Conservation (phyloP, 2,113 vertebrate genomes). For the Esox niger region DNA sequence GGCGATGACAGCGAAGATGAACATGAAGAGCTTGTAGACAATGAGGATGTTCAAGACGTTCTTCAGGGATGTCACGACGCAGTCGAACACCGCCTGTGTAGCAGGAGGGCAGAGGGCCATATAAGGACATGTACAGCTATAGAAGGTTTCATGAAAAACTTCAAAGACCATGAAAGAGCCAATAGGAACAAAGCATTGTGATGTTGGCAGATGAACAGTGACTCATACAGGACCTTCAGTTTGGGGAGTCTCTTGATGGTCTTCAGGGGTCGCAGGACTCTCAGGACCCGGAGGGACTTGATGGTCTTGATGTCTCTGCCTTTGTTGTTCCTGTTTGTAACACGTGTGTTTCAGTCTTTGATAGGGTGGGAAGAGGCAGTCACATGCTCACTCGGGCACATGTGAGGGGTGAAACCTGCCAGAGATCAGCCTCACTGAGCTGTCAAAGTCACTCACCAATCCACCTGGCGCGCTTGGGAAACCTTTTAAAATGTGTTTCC, state of each 20-base stretch:
- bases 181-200: too few relatives aligned
- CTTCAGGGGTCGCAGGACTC: conserved; percentile 95
- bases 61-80: conserved; percentile 96
- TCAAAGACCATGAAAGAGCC: too few relatives aligned
- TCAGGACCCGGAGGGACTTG: conserved; percentile 93
- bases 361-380: background rate
- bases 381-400: conserved; percentile 10
- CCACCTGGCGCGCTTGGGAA: too few relatives aligned
- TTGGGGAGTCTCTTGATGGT: conserved; percentile 98
- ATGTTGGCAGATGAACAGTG: background rate
- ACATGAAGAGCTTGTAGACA: conserved; percentile 99
- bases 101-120: background rate
- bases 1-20: conserved; percentile 97
- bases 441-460: too few relatives aligned
- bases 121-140: too few relatives aligned
- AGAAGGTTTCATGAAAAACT: too few relatives aligned
- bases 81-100: conserved; percentile 83
- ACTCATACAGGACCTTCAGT: conserved; percentile 81
- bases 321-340: conserved; percentile 87
- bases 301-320: conserved; percentile 98
- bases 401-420: too few relatives aligned
- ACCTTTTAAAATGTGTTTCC: too few relatives aligned
- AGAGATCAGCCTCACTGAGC: too few relatives aligned
- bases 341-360: conserved; percentile 20
- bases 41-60: conserved; percentile 99